Evolutionary conservation across 2,888 invertebrate genomes (phyloP), one percentile per base, ranked within the genome.

Genomic region (Nymphalis c-album): DNA sequence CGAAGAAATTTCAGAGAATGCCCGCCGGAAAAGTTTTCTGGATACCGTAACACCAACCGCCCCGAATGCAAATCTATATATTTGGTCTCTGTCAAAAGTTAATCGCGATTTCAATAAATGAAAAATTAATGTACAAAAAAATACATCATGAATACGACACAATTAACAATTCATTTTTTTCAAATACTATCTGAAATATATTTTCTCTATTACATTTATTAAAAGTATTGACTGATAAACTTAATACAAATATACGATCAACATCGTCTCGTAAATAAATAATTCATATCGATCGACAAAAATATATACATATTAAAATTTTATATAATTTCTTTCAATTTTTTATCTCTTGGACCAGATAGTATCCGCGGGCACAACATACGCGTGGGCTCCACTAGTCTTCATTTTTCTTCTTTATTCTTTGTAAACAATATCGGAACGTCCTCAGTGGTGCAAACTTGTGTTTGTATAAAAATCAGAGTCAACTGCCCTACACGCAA

Each of bases 1-100:
- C 18, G 22, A 57, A 57, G 57, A 57, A 57, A 57, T 35, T 57
- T 57, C 57, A 57, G 57, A 57, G 10, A 4, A 35, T 40, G 35
- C 57, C 31, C 57, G 57, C 57, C 57, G 57, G 35, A 40, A 57
- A 57, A 57, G 57, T 57, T 57, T 57, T 35, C 57, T 57, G 35
- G 57, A 57, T 57, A 57, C 35, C 57, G 57, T 57, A 26, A 26
- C 53, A 53, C 26, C 57, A 57, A 57, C 53, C 35, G 57, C 57
- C 57, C 35, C 57, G 57, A 57, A 57, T 57, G 57, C 57, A 57
- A 57, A 57, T 57, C 57, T 17, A 35, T 18, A 35, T 2, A 17
- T 10, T 10, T 57, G 57, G 57, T 35, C 18, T 35, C 18, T n/a
- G 35, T n/a, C 5, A 35, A 10, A 8, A 57, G 57, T n/a, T 18